Base-by-base conservation (phyloP, 2,888 invertebrate species). In the Ennomos erosarius region DNA sequence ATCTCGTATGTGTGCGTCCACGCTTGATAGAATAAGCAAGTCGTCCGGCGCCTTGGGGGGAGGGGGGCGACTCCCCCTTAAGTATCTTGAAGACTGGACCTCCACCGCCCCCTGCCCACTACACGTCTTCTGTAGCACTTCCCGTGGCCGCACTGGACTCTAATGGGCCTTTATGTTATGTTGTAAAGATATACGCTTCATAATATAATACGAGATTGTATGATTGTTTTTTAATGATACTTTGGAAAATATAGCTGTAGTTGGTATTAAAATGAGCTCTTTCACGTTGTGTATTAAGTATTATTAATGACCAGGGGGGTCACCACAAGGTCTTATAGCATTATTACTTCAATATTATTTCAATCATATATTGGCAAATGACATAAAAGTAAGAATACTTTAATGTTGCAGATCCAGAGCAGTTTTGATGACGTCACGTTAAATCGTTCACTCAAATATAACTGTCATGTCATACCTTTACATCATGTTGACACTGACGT, bases 21-120 rank as follows among this genome's bases (percentile, higher is more conserved):
- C 87, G 91, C 88, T 90, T 92, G 91, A 93, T 92, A 90, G 92
- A 92, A 93, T 93, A 93, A 91, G 90, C 92, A 91, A 91, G 90
- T 88, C 89, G 90, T 84, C 88, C 87, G 87, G 86, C 84, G 86
- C 82, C 83, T 81, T 75, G 78, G 79, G 80, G 76, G 80, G 76
- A 68, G 71, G 74, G 73, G 78, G 73, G 74, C 67, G 71, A 59
- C 78, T 70, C 87, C 87, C 85, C 83, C 86, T 81, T 82, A 82
- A 85, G 85, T 85, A 85, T 90, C 90, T 90, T 89, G 80, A 90
- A 90, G 90, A 90, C 91, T 90, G 91, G 90, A 90, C 91, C 84
- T 82, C 87, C 84, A 79, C 86, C 84, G 74, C 85, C 82, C 85
- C 78, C 87, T 79, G 83, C 88, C 87, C 88, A 87, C 89, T 89